Evolutionary conservation across 2,888 invertebrate species (phyloP).

Genomic region (Chesias legatella): DNA sequence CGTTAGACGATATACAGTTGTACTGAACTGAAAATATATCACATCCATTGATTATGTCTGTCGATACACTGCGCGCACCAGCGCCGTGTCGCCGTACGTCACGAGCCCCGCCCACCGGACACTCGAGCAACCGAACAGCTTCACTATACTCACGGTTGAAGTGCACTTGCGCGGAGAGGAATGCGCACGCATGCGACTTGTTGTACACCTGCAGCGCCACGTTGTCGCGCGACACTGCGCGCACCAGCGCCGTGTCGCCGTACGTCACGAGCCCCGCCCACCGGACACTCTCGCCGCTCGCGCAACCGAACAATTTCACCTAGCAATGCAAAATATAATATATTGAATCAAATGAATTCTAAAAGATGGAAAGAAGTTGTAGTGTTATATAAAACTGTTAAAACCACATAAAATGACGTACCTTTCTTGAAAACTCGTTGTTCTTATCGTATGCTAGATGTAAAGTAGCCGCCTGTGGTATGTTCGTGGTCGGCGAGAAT

Average conservation of each 20-base stretch:
- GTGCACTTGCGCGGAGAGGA: conserved; percentile 52
- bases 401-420: conserved; percentile 26
- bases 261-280: conserved; percentile 67
- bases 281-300: conserved; percentile 45
- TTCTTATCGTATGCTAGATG: conserved; percentile 60
- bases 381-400: conserved; percentile 1
- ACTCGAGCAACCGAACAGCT: neutral
- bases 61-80: too few relatives aligned
- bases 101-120: too few relatives aligned
- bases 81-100: too few relatives aligned
- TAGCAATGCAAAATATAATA: too few relatives aligned
- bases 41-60: too few relatives aligned
- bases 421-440: conserved; percentile 58
- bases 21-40: conserved; percentile 53
- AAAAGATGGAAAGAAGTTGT: too few relatives aligned
- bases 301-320: conserved; percentile 56
- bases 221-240: conserved; percentile 48
- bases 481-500: conserved; percentile 47
- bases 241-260: conserved; percentile 65
- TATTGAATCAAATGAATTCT: too few relatives aligned
- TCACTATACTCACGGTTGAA: conserved; percentile 57
- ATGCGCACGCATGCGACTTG: conserved; percentile 47
- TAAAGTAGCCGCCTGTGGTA: conserved; percentile 51
- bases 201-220: conserved; percentile 54
- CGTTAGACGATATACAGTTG: conserved; percentile 36